A percentile compares a stretch with the other conserved stretches of the same genome.
phyloP scores from a whole-genome alignment of 1,140 invertebrate genomes.

The Dinothrombium tinctorium region DNA sequence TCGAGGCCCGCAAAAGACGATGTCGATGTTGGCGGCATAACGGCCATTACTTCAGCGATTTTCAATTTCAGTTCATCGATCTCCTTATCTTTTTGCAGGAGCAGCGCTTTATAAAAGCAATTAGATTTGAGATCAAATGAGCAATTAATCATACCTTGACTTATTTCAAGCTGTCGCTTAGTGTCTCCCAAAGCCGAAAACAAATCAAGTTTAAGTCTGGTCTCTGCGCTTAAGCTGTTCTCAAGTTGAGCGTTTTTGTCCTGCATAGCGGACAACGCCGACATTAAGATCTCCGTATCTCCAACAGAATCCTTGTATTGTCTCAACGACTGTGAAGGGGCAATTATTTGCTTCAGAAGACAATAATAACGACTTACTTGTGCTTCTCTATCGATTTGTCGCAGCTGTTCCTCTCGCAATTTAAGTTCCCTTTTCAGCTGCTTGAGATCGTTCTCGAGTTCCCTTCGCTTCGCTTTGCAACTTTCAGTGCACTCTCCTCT shows the following conservation, averaged over 20 bases:
- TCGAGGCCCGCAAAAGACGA: neutral
- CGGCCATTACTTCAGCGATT: conserved; percentile 30
- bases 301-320: conserved; percentile 40
- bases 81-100: conserved; percentile 61
- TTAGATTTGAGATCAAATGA: neutral
- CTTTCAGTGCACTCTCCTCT: conserved; percentile 43
- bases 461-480: conserved; percentile 43
- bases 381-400: conserved; percentile 23
- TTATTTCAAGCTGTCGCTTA: conserved; percentile 70
- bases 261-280: conserved; percentile 51
- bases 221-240: conserved; percentile 78
- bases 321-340: conserved; percentile 23
- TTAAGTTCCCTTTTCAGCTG: conserved; percentile 46
- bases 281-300: conserved; percentile 54
- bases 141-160: conserved; percentile 44
- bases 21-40: conserved; percentile 6
- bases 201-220: conserved; percentile 78
- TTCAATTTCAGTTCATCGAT: conserved; percentile 68
- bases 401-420: conserved; percentile 39
- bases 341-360: neutral
- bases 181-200: conserved; percentile 86
- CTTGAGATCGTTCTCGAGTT: conserved; percentile 51
- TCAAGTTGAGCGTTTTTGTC: conserved; percentile 70
- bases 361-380: conserved; percentile 2
- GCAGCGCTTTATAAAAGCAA: conserved; percentile 31